These are phyloP conservation scores for Physocephala rufipes DNA, from an alignment of 2,888 invertebrate genomes.

Conservation along the genomic window DNA sequence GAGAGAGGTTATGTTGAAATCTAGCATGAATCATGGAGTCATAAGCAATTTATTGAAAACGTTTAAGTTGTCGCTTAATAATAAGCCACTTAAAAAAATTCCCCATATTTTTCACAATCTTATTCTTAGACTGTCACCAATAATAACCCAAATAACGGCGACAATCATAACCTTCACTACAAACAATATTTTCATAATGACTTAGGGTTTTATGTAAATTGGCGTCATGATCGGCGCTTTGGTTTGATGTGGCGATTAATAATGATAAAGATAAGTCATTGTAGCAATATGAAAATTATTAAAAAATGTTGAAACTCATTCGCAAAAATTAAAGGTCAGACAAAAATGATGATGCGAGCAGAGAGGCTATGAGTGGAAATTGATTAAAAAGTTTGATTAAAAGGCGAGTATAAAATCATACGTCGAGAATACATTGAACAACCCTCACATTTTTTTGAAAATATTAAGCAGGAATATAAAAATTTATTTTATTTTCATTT, in stretches of 20 bases:
- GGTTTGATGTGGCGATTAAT: slow-evolving; percentile 36
- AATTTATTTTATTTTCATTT: too few species aligned
- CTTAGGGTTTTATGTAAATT: slow-evolving; percentile 35
- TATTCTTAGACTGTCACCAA: background rate
- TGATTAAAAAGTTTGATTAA: too few species aligned
- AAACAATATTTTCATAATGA: slow-evolving; percentile 24
- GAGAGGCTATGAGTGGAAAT: too few species aligned
- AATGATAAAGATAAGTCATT: slow-evolving; percentile 15
- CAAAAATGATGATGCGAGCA: background rate
- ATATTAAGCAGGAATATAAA: too few species aligned
- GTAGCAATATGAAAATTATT: slow-evolving; percentile 25
- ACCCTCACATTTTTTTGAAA: too few species aligned
- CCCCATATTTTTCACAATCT: too few species aligned
- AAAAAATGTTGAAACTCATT: background rate
- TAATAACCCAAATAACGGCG: background rate
- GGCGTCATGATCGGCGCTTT: slow-evolving; percentile 32
- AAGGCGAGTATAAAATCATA: background rate
- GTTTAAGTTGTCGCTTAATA: too few species aligned
- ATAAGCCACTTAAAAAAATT: too few species aligned
- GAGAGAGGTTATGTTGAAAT: background rate
- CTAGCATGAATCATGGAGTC: too few species aligned
- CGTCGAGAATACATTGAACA: too few species aligned
- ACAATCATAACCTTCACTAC: background rate
- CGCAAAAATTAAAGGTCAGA: too few species aligned
- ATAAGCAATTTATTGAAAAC: too few species aligned